Evolutionary conservation across 2,113 vertebrate genomes (phyloP), one percentile per base, ranked within the genome.

Genomic region (Phalacrocorax brasilianus): DNA sequence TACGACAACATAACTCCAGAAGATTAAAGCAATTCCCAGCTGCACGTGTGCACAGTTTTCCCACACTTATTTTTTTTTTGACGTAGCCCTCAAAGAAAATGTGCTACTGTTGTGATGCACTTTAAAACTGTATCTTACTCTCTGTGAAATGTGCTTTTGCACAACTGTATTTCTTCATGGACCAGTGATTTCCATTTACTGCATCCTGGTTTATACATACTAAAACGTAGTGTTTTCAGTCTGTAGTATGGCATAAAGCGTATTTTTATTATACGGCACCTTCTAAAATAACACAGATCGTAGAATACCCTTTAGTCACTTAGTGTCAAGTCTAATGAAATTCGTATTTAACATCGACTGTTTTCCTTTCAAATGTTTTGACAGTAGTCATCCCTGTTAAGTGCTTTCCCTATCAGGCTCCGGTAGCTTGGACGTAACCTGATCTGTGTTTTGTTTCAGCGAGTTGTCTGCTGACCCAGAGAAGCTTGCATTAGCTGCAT

Each of bases 401-500:
- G 95, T 89, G 88, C 86, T 81, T n/a, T 95, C 33, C 20, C 4
- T 75, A 16, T n/a, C 66, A 93, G 91, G 77, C 92, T 97, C 32
- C 5, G 5, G 62, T 86, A 84, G 80, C 86, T 79, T 32, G 49
- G 88, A 50, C 38, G 97, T 89, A 97, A 98, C 79, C 38, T 83
- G 96, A 98, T 85, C 96, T 45, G 9, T 83, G 95, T 93, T 97
- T 80, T 92, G 78, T 96, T 95, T 85, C 85, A 65, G 55, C 94
- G 75, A 97, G 93, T 97, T 96, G 91, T 95, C 95, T 97, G 93
- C 94, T 95, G 96, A 97, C 85, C 94, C 70, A 38, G 72, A 95
- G 93, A 97, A 96, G 91, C 95, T 97, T 97, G 82, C 91, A 97
- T 97, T 97, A 98, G 89, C 93, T 86, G 56, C 65, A 97, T 94